Evolutionary conservation across 2,113 vertebrate genomes (phyloP).

Genomic region (Galeopterus variegatus): DNA sequence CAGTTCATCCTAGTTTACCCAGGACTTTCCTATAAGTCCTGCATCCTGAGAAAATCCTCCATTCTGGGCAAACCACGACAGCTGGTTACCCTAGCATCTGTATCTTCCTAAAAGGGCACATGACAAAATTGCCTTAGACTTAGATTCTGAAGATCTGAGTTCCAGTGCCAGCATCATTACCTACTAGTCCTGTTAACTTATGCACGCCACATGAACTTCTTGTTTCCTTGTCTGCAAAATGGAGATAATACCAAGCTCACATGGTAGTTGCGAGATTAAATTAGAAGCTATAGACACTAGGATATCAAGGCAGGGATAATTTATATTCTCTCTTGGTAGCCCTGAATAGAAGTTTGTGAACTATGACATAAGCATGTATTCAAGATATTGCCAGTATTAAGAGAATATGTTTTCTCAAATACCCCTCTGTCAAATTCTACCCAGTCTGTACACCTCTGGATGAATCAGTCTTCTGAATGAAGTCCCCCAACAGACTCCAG

Average conservation of each 20-base stretch:
- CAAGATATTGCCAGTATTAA: background rate
- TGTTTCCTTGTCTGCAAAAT: background rate
- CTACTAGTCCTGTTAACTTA: background rate
- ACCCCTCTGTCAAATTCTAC: background rate
- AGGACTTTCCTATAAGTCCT: background rate
- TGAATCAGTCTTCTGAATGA: background rate
- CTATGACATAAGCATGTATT: background rate
- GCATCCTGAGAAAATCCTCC: background rate
- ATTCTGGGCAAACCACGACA: background rate
- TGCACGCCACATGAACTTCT: background rate
- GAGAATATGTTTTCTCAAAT: background rate
- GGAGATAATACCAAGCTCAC: background rate
- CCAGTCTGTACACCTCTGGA: background rate
- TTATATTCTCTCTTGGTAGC: background rate
- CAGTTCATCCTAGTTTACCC: background rate
- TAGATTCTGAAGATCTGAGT: background rate
- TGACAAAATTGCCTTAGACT: background rate
- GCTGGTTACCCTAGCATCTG: background rate
- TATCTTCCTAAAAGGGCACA: background rate
- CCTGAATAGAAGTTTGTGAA: background rate
- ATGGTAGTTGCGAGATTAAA: background rate
- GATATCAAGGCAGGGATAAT: background rate
- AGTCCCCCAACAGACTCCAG: background rate
- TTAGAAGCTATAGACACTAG: background rate
- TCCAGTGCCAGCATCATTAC: background rate